These are phyloP conservation scores for Hirtodrosophila histrioides DNA, from an alignment of 2,888 invertebrate species.

Conservation along the genomic window DNA sequence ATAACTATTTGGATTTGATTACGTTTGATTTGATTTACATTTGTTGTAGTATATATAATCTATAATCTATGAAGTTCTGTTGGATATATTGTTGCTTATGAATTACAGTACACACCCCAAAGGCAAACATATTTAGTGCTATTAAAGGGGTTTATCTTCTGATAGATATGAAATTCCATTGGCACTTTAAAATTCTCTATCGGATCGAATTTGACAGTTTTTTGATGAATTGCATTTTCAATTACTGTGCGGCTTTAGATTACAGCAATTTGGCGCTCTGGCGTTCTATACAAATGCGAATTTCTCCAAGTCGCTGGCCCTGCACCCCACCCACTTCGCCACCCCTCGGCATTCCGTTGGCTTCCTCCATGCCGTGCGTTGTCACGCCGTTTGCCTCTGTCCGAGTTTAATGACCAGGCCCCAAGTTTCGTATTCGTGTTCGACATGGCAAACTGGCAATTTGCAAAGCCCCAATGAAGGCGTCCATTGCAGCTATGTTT, in stretches of 20 bases:
- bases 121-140: background rate
- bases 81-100: no score
- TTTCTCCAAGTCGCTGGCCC: conserved; percentile 8
- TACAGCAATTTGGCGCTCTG: conserved; percentile 15
- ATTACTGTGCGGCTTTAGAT: conserved; percentile 44
- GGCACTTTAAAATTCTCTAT: background rate
- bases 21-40: no score
- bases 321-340: background rate
- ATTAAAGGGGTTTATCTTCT: no score
- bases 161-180: background rate
- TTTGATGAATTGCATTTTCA: conserved; percentile 32
- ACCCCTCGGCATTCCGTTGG: conserved; percentile 35
- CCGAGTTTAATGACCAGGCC: conserved; percentile 55
- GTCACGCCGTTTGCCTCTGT: conserved; percentile 21
- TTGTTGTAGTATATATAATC: no score
- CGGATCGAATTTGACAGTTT: conserved; percentile 19
- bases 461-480: conserved; percentile 33
- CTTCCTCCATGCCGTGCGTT: conserved; percentile 17
- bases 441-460: conserved; percentile 31
- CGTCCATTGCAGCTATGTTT: conserved; percentile 38
- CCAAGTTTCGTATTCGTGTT: conserved; percentile 41
- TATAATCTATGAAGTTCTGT: no score
- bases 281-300: conserved; percentile 17
- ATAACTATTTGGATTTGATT: no score
- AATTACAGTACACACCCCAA: background rate